phyloP scores from a whole-genome alignment of 2,113 vertebrate species.

The Xiphophorus hellerii region DNA sequence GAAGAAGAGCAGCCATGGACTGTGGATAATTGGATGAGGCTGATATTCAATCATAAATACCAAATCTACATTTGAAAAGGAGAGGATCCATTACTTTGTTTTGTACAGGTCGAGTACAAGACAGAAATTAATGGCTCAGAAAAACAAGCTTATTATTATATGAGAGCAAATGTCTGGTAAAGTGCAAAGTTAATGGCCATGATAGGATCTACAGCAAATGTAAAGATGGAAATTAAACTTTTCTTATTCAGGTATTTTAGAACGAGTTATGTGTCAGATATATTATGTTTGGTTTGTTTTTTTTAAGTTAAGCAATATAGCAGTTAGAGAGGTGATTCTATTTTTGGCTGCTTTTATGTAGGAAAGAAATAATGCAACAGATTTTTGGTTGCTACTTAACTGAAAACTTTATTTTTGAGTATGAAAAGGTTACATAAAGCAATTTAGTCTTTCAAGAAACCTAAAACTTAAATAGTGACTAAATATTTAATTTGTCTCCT shows the following conservation, averaged over 20 bases:
- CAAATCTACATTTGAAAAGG: not conserved
- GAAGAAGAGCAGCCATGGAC: not conserved
- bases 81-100: not conserved
- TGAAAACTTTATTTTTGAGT: no score
- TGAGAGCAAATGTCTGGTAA: not conserved
- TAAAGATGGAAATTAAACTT: not conserved
- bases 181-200: not conserved
- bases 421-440: no score
- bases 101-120: not conserved
- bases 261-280: not conserved
- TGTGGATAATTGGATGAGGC: not conserved
- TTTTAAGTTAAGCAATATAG: not conserved
- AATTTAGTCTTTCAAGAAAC: no score
- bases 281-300: not conserved
- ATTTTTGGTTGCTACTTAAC: not conserved
- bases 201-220: not conserved
- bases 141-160: not conserved
- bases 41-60: not conserved
- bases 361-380: not conserved
- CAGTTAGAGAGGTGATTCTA: not conserved
- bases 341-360: not conserved
- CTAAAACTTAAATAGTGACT: no score
- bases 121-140: not conserved
- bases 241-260: not conserved
- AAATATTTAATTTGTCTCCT: no score